Evolutionary conservation across 2,113 vertebrate genomes (phyloP).

Genomic region (Patagioenas fasciata): DNA sequence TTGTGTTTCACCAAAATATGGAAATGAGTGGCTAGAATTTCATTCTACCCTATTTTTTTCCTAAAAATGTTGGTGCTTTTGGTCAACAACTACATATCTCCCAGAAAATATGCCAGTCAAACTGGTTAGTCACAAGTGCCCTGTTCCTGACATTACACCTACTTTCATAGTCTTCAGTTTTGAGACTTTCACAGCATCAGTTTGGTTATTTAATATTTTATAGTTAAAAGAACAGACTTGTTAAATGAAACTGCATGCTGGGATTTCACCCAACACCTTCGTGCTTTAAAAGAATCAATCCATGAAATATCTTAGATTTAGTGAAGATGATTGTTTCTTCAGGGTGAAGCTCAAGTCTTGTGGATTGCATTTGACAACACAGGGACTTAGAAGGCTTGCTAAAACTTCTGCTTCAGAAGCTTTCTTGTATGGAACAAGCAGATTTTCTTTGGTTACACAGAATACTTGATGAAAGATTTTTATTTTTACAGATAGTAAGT

Average conservation of each 20-base stretch:
- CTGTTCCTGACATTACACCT: neutral
- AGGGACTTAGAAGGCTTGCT: neutral
- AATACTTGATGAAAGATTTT: neutral
- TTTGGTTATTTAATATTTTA: neutral
- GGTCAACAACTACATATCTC: neutral
- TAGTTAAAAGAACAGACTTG: neutral
- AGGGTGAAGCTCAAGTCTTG: neutral
- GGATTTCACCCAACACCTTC: neutral
- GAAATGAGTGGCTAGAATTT: slow-evolving; percentile 15
- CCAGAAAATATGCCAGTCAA: neutral
- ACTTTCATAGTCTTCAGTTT: neutral
- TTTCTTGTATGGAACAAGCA: neutral
- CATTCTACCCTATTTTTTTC: neutral
- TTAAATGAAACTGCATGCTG: slow-evolving; percentile 8
- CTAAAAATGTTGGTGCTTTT: neutral
- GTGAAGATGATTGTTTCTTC: neutral
- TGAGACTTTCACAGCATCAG: neutral
- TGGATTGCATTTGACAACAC: neutral
- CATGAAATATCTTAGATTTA: slow-evolving; percentile 10
- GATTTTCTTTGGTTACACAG: neutral
- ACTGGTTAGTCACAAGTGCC: neutral
- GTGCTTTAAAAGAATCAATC: slow-evolving; percentile 13
- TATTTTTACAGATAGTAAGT: neutral
- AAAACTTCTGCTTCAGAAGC: neutral
- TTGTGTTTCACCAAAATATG: slow-evolving; percentile 11